phyloP scores from a whole-genome alignment of 2,113 vertebrate species.

The Pomatorhinus ruficollis region DNA sequence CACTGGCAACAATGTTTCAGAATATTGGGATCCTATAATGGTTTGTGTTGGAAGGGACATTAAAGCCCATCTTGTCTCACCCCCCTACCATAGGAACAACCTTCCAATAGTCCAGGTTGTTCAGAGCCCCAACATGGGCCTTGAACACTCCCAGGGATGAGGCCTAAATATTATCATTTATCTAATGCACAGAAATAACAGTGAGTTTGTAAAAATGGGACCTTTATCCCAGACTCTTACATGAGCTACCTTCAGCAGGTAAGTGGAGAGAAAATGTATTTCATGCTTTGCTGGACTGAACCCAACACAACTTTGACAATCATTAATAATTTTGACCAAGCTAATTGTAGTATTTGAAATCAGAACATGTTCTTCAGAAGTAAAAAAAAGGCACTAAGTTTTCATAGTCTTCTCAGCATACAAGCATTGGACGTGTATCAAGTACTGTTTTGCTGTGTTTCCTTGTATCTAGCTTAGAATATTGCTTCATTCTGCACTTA shows the following conservation, averaged over 20 bases:
- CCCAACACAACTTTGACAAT: not conserved
- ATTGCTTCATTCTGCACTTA: slow-evolving; percentile 16
- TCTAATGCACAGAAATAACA: not conserved
- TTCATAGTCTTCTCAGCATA: not conserved
- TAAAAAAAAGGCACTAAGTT: not conserved
- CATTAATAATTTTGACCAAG: not conserved
- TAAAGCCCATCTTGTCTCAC: not conserved
- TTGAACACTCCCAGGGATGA: not conserved
- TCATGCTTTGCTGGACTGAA: not conserved
- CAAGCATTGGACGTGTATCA: not conserved
- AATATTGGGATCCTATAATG: not conserved
- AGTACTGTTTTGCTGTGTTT: slow-evolving; percentile 12
- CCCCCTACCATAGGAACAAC: not conserved
- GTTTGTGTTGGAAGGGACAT: not conserved
- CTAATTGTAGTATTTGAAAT: not conserved
- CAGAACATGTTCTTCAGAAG: not conserved
- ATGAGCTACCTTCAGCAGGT: not conserved
- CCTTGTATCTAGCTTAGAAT: not conserved
- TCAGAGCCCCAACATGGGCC: not conserved
- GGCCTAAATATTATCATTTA: not conserved
- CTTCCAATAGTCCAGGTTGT: not conserved
- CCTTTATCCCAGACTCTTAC: not conserved
- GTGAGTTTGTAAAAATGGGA: not conserved
- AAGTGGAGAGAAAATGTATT: not conserved
- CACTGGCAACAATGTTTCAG: not conserved